A percentile compares a stretch with the other conserved stretches of the same genome.
These are phyloP conservation scores for Mantis religiosa DNA, from an alignment of 2,888 invertebrate genomes.

Conservation along the genomic window DNA sequence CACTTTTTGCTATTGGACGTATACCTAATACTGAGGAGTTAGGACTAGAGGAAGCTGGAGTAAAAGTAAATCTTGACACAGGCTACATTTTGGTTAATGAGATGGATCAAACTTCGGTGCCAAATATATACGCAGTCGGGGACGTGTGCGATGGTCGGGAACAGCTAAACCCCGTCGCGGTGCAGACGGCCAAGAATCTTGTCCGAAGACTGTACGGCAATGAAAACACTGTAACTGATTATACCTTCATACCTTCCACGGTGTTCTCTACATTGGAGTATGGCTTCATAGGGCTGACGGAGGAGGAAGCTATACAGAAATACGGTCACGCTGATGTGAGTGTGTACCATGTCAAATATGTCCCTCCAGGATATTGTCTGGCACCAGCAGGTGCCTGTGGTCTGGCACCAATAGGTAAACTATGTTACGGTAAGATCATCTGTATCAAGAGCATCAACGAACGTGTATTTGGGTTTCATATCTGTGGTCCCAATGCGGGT, in stretches of 20 bases:
- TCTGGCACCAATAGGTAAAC: too few species aligned
- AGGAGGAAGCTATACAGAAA: not conserved
- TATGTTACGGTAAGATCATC: not conserved
- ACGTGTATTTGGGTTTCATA: not conserved
- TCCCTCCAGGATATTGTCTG: not conserved
- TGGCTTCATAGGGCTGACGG: not conserved
- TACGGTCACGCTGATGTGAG: not conserved
- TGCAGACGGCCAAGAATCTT: too few species aligned
- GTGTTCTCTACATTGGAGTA: not conserved
- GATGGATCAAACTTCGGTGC: not conserved
- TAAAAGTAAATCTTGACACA: too few species aligned
- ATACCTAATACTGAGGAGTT: too few species aligned
- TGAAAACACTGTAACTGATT: too few species aligned
- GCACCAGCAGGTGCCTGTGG: too few species aligned
- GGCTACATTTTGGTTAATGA: not conserved
- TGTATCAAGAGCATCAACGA: not conserved
- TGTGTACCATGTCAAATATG: not conserved
- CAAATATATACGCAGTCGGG: not conserved
- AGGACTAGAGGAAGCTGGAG: too few species aligned
- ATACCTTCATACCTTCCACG: not conserved
- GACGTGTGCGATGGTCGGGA: too few species aligned
- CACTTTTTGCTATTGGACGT: too few species aligned
- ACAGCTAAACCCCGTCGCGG: too few species aligned
- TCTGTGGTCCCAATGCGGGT: not conserved
- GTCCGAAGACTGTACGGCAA: too few species aligned